A percentile compares a stretch with the other conserved stretches of the same genome.
These are phyloP conservation scores for Aethes cnicana DNA, from an alignment of 2,888 invertebrate genomes.

Conservation along the genomic window DNA sequence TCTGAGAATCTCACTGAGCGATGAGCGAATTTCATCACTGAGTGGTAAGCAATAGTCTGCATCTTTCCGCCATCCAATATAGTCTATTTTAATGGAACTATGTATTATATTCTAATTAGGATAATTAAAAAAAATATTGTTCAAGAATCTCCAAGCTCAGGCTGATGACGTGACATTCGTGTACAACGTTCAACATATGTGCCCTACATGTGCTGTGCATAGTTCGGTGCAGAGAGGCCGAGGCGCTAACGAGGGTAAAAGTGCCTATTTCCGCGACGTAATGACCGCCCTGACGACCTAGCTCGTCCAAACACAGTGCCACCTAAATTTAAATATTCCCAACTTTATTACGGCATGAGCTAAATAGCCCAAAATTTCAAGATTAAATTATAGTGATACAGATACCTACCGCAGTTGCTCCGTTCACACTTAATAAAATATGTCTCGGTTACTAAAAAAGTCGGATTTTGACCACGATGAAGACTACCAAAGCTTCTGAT, in stretches of 20 bases:
- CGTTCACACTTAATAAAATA: background rate
- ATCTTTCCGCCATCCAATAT: no score
- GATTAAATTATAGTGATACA: constrained; percentile 4
- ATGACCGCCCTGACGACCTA: constrained; percentile 72
- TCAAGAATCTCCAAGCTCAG: constrained; percentile 2
- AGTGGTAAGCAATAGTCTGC: no score
- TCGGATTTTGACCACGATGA: background rate
- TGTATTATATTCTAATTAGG: no score
- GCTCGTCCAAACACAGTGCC: constrained; percentile 37
- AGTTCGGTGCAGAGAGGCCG: constrained; percentile 53
- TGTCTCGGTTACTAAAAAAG: background rate
- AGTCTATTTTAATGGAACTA: no score
- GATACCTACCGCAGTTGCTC: no score
- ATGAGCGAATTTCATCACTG: no score
- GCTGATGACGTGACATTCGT: background rate
- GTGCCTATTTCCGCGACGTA: constrained; percentile 80
- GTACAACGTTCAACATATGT: no score
- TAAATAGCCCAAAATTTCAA: constrained; percentile 13
- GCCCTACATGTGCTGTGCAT: constrained; percentile 20
- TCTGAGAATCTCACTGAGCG: no score
- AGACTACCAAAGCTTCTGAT: background rate
- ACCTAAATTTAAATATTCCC: constrained; percentile 26
- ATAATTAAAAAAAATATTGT: background rate
- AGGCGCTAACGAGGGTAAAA: constrained; percentile 79
- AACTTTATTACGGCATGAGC: constrained; percentile 15